A percentile compares a stretch with the other conserved stretches of the same genome.
Conservation (phyloP, 2,113 vertebrate genomes). For the Conger conger region DNA sequence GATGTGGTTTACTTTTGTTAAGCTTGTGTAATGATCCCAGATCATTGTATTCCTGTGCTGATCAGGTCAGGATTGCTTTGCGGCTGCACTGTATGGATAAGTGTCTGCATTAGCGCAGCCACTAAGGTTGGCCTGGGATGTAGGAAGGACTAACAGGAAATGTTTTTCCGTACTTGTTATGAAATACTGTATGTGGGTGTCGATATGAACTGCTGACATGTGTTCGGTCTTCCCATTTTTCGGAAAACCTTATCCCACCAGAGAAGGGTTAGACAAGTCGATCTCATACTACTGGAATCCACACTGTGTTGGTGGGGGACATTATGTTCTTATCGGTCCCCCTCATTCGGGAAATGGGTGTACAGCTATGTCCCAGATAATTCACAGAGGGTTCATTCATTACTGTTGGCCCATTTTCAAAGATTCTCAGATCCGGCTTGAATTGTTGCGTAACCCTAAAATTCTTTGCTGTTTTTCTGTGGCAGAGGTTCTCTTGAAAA, state of each 20-base stretch:
- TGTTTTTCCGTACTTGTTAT: too few species aligned
- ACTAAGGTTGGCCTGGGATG: too few species aligned
- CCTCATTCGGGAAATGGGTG: not conserved
- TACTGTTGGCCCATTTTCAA: not conserved
- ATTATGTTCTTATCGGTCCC: not conserved
- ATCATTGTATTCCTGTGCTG: too few species aligned
- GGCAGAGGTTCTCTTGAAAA: too few species aligned
- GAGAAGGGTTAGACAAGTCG: too few species aligned
- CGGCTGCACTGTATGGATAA: too few species aligned
- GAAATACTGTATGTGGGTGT: too few species aligned
- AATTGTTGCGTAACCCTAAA: not conserved
- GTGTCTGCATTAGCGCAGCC: too few species aligned
- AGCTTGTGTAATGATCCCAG: not conserved
- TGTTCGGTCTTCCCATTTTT: not conserved
- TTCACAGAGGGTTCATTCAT: not conserved
- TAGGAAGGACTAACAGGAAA: too few species aligned
- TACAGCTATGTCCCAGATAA: not conserved
- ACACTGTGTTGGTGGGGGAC: not conserved
- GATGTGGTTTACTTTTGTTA: not conserved
- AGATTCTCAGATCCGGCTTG: not conserved
- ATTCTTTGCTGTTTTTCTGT: too few species aligned
- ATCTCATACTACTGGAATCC: not conserved
- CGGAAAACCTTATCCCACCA: too few species aligned
- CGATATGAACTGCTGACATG: not conserved
- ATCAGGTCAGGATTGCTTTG: too few species aligned